phyloP scores from a whole-genome alignment of 1,140 invertebrate species.

The Homalodisca vitripennis region DNA sequence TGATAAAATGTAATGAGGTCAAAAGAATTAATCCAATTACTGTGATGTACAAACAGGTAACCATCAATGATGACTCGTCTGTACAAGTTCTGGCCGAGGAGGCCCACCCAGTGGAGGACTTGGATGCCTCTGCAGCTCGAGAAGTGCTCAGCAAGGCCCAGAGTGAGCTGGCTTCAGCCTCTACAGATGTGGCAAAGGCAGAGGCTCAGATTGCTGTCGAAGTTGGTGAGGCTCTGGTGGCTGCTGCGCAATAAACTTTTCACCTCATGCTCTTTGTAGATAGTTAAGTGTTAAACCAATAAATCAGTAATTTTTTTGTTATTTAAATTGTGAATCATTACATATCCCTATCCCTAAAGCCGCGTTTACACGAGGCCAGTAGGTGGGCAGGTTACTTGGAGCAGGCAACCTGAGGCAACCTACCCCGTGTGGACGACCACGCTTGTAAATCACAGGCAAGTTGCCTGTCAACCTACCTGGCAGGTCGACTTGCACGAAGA shows the following conservation, averaged over 20 bases:
- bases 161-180: constrained; percentile 73
- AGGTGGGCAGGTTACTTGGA: too few relatives aligned
- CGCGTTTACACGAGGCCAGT: too few relatives aligned
- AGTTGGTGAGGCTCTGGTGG: constrained; percentile 89
- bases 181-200: constrained; percentile 81
- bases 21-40: too few relatives aligned
- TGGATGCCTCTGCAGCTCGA: constrained; percentile 79
- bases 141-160: constrained; percentile 86
- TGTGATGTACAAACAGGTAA: too few relatives aligned
- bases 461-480: too few relatives aligned
- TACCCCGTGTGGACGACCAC: too few relatives aligned
- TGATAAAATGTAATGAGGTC: too few relatives aligned
- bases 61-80: constrained; percentile 97
- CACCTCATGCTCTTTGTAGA: constrained; percentile 25
- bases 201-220: constrained; percentile 95
- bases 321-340: not conserved
- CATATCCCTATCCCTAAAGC: too few relatives aligned
- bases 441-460: too few relatives aligned
- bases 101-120: constrained; percentile 81
- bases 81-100: constrained; percentile 98
- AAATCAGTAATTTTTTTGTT: constrained; percentile 13
- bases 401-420: too few relatives aligned
- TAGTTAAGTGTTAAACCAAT: constrained; percentile 8
- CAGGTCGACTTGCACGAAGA: too few relatives aligned
- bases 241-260: constrained; percentile 66